Evolutionary conservation across 2,888 invertebrate genomes (phyloP).

Genomic region (Leptinotarsa juncta): DNA sequence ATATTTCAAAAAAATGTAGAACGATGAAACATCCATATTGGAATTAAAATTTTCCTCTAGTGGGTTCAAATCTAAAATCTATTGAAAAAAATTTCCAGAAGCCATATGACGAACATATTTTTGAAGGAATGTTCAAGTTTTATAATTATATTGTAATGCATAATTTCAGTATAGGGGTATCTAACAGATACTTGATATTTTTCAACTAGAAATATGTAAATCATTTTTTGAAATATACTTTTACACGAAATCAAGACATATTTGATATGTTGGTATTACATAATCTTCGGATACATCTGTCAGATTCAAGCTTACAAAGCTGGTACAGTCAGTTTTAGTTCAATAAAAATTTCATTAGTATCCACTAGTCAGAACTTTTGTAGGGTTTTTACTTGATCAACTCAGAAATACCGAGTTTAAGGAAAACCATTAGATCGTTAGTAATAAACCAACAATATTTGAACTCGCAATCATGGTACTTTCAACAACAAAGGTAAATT

Average conservation of each 20-base stretch:
- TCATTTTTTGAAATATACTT: constrained; percentile 6
- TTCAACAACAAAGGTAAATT: not conserved
- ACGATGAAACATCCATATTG: not conserved
- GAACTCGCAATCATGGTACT: not conserved
- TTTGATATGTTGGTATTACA: constrained; percentile 2
- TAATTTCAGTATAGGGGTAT: no score
- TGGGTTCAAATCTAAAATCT: not conserved
- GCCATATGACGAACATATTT: no score
- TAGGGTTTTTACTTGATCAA: not conserved
- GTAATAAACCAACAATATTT: not conserved
- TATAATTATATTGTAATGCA: no score
- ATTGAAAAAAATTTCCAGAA: not conserved
- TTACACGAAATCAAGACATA: not conserved
- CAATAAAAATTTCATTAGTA: not conserved
- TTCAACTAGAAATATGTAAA: not conserved
- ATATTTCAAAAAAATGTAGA: not conserved
- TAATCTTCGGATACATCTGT: not conserved
- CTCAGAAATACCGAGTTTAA: not conserved
- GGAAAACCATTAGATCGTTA: not conserved
- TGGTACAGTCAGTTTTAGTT: not conserved
- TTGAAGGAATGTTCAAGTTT: no score
- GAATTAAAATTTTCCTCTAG: not conserved
- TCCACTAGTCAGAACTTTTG: not conserved
- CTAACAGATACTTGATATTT: not conserved
- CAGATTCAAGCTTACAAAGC: not conserved